A percentile compares a stretch with the other conserved stretches of the same genome.
Conservation (phyloP, 2,797 vertebrate species). For the Sebastes hubbsi region DNA sequence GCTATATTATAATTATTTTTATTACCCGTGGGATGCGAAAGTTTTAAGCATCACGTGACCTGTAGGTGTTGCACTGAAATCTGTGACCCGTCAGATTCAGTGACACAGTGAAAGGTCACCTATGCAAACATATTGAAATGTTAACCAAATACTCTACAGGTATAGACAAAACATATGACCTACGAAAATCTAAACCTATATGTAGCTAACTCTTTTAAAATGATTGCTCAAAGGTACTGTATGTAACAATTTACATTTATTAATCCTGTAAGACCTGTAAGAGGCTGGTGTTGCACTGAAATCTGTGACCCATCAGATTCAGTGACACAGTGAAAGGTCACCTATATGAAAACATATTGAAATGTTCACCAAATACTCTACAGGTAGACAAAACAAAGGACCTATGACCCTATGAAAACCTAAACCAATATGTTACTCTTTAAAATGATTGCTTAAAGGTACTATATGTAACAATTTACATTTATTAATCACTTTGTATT, state of each 20-base stretch:
- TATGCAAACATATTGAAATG: not conserved
- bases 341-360: not conserved
- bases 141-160: not conserved
- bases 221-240: too few relatives aligned
- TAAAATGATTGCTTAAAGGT: too few relatives aligned
- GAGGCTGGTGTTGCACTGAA: too few relatives aligned
- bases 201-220: not conserved
- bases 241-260: too few relatives aligned
- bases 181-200: not conserved
- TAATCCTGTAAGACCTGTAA: not conserved
- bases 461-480: too few relatives aligned
- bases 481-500: too few relatives aligned
- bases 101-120: not conserved
- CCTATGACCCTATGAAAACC: not conserved
- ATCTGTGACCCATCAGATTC: not conserved
- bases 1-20: not conserved
- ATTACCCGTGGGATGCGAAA: not conserved
- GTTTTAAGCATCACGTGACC: conserved; percentile 7
- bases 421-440: not conserved
- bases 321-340: not conserved
- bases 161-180: too few relatives aligned
- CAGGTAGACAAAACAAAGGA: not conserved
- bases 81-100: not conserved
- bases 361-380: not conserved
- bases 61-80: too few relatives aligned